Conservation (phyloP, 1,140 invertebrate species). For the Plutomurus gul region DNA sequence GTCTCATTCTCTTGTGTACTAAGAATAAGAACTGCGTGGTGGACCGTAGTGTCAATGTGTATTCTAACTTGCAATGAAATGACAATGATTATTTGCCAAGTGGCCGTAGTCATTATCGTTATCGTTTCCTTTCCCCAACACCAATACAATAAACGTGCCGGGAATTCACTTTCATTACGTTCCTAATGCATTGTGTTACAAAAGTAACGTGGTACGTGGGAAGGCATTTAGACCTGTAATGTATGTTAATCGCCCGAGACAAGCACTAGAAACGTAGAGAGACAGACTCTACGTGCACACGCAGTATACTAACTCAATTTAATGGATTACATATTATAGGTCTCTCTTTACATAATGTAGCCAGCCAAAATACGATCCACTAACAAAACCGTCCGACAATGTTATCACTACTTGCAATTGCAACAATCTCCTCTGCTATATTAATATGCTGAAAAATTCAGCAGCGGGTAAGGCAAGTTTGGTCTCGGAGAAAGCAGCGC, state of each 20-base stretch:
- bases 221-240: no score
- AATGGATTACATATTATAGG: background rate
- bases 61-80: conserved; percentile 9
- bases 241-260: no score
- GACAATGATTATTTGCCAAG: conserved; percentile 21
- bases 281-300: background rate
- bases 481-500: no score
- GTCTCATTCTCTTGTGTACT: no score
- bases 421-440: no score
- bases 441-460: no score
- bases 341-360: background rate
- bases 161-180: conserved; percentile 1
- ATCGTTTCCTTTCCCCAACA: conserved; percentile 7
- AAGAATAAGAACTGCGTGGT: no score
- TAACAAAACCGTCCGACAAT: no score
- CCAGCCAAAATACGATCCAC: no score
- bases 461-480: no score
- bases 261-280: no score
- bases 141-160: conserved; percentile 1
- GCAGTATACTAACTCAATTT: background rate
- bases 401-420: no score
- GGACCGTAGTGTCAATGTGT: background rate
- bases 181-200: background rate
- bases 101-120: conserved; percentile 18
- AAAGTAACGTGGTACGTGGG: background rate